Evolutionary conservation across 2,113 vertebrate species (phyloP), one percentile per base, ranked within the genome.

Genomic region (Epinephelus lanceolatus): DNA sequence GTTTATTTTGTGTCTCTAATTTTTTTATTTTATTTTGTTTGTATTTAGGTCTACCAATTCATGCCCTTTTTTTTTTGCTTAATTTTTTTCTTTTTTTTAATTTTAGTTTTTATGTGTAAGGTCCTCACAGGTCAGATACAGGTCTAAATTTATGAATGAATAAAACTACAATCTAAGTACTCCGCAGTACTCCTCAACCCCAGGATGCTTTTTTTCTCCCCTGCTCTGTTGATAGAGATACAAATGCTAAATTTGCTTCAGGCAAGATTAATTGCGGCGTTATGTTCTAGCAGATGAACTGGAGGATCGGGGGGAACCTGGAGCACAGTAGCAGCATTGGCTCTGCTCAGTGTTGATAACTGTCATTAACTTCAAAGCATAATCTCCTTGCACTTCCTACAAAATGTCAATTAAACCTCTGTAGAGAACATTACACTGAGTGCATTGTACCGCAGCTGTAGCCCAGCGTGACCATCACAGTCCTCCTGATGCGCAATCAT

Each of bases 381-480:
- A 55, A 87, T 79, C 53, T 81, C 57, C 52, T 19, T 0, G 15
- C 2, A 19, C 47, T n/a, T 78, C 62, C 69, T 73, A 70, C 66
- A 70, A 88, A 83, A 86, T 51, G 69, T 52, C 69, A 81, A 83
- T 85, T 77, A 86, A 82, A 78, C 71, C 27, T 85, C 75, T 33
- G 57, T 49, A 15, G 86, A 82, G 68, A 78, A 52, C 47, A 75
- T 83, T 68, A 53, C 42, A 25, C 62, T 66, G 65, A 68, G 37
- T 40, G 19, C 78, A 9, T 73, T 59, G 13, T 52, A 2, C 77
- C 52, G 80, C 60, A 78, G 86, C 69, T 63, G 59, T 4, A 61
- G 55, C 61, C 1, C 70, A 42, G 6, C 1, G 17, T 45, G 66
- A 53, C 65, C 83, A 57, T 74, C 79, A 52, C 55, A 59, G 42